Conservation (phyloP, 1,140 invertebrate species). For the Micrasema minimum region DNA sequence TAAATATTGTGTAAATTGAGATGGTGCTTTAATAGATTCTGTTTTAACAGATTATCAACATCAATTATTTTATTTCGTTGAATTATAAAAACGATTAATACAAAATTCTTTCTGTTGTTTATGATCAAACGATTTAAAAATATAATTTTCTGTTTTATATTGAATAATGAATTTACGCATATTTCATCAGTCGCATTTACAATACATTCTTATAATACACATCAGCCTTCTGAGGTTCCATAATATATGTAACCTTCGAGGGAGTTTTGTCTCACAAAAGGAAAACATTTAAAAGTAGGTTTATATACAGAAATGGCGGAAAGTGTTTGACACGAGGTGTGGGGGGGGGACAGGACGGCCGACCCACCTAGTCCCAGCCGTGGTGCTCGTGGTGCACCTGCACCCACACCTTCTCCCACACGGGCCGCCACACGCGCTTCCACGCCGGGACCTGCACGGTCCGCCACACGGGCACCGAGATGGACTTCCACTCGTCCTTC, state of each 20-base stretch:
- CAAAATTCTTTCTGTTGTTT: neutral
- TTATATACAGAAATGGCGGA: neutral
- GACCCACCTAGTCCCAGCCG: constrained; percentile 70
- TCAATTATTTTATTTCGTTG: neutral
- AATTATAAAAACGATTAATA: neutral
- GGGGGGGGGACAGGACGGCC: neutral
- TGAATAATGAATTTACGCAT: neutral
- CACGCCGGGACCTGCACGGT: constrained; percentile 80
- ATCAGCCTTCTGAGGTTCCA: constrained; percentile 17
- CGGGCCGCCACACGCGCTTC: constrained; percentile 81
- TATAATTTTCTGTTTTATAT: neutral
- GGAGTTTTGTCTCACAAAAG: constrained; percentile 8
- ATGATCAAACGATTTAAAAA: neutral
- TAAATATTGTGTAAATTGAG: too few relatives aligned
- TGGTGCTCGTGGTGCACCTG: constrained; percentile 64
- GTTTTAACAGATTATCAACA: neutral
- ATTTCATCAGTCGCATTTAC: constrained; percentile 14
- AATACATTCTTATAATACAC: constrained; percentile 4
- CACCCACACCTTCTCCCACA: constrained; percentile 83
- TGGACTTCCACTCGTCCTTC: constrained; percentile 80
- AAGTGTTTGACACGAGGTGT: neutral
- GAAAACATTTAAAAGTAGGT: constrained; percentile 7
- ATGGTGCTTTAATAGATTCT: too few relatives aligned
- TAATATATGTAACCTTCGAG: constrained; percentile 27
- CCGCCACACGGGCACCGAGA: constrained; percentile 73